Conservation (phyloP, 2,113 vertebrate genomes). For the Tetraodon nigroviridis region DNA sequence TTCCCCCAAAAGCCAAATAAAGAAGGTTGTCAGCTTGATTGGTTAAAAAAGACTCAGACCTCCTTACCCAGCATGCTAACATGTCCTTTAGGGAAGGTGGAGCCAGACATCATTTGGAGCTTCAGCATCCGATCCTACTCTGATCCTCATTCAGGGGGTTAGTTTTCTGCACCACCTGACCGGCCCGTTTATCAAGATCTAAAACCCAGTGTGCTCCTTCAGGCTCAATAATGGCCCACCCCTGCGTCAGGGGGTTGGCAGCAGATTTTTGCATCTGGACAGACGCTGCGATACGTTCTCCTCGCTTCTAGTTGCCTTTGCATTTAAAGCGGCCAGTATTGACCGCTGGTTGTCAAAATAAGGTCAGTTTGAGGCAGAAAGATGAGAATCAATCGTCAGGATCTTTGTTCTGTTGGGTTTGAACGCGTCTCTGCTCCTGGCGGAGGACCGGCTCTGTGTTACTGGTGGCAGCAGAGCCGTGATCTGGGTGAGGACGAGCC, state of each 20-base stretch:
- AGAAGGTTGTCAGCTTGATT: no score
- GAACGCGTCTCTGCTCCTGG: neutral
- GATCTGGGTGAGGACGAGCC: slow-evolving; percentile 36
- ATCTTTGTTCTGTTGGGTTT: neutral
- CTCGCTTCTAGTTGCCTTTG: neutral
- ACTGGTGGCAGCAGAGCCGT: slow-evolving; percentile 17
- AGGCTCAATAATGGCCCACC: slow-evolving; percentile 27
- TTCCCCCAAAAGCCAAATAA: no score
- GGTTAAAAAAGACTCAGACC: no score
- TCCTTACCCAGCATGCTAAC: no score
- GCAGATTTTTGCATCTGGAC: slow-evolving; percentile 17
- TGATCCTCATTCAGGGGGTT: no score
- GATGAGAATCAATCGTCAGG: neutral
- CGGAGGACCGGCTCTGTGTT: no score
- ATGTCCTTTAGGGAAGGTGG: no score
- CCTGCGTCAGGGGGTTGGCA: slow-evolving; percentile 13
- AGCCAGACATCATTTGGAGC: no score
- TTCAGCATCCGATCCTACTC: no score
- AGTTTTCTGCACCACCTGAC: no score
- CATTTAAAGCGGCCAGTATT: neutral
- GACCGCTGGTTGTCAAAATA: neutral
- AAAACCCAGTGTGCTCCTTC: no score
- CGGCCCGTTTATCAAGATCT: no score
- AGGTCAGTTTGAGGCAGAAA: neutral
- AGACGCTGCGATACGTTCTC: slow-evolving; percentile 16